Evolutionary conservation across 2,888 invertebrate species (phyloP).

Genomic region (Beris morrisii): DNA sequence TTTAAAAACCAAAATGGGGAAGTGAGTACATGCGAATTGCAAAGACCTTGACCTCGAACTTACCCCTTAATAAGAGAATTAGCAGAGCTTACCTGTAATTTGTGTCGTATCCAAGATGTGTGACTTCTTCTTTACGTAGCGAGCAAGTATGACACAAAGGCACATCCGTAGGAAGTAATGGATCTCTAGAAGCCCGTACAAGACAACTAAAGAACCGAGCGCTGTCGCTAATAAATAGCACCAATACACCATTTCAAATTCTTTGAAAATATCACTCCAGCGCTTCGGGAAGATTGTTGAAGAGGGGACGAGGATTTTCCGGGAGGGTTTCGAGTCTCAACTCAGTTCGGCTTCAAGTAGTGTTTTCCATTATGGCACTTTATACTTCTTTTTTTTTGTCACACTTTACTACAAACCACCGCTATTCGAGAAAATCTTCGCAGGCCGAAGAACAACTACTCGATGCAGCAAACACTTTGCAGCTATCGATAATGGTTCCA

Average conservation of each 20-base stretch:
- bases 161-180: constrained; percentile 74
- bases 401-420: neutral
- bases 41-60: constrained; percentile 31
- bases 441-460: too few species aligned
- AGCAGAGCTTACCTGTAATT: constrained; percentile 64
- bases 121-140: constrained; percentile 65
- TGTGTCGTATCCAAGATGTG: constrained; percentile 68
- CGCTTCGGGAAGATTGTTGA: neutral
- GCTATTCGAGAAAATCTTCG: neutral
- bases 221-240: constrained; percentile 49
- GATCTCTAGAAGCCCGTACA: constrained; percentile 68
- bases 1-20: too few species aligned
- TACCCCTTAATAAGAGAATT: constrained; percentile 8
- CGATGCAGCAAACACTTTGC: too few species aligned
- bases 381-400: neutral
- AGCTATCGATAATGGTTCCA: too few species aligned
- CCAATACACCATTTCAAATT: constrained; percentile 42
- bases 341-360: constrained; percentile 8
- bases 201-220: constrained; percentile 54
- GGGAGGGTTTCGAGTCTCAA: neutral
- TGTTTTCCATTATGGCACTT: neutral
- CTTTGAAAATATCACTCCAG: neutral
- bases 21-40: neutral
- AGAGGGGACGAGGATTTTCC: neutral
- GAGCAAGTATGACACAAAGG: constrained; percentile 67